Evolutionary conservation across 2,888 invertebrate genomes (phyloP), one percentile per base, ranked within the genome.

Genomic region (Phania funesta): DNA sequence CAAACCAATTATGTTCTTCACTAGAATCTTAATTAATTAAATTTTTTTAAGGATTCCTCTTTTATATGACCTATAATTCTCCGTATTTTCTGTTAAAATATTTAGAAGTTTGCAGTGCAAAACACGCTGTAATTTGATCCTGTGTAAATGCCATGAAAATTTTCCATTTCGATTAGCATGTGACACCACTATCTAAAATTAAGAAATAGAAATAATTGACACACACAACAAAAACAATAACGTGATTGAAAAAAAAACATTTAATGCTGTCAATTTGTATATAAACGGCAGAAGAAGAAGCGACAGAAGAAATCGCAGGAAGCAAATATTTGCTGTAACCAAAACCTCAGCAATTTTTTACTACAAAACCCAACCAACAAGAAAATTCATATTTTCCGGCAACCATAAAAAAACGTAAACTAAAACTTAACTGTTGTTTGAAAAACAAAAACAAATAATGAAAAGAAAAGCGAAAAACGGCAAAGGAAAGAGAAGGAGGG

Each of bases 311-410:
- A 65, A 50, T 56, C 22, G 38, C 60, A 76, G 67, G 52, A 68
- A 62, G 7, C 52, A 76, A 76, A 76, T 68, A 60, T 76, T 76
- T 68, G 76, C 35, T 65, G 64, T 41, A 46, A 71, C 76, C 70
- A 58, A 74, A 64, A 68, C 74, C 68, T 46, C 62, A 54, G 46
- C 71, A 58, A 81, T 64, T 73, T n/a, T n/a, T 80, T 48, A 54
- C 32, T 60, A 41, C 13, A 62, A 68, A 64, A 70, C 35, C 13
- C 81, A 67, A 41, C 62, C 62, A 77, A 68, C 67, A 77, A 56
- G 65, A 77, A 81, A 80, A 81, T 81, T 81, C 65, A 68, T 78
- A 71, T 74, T 74, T 82, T 68, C 71, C 65, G 44, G 41, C 24
- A 35, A 38, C 8, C 29, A 29, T 29, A 29, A 5, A 44, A 18